Percentiles rank a stretch among this genome's conserved stretches.
Conservation (phyloP, 2,888 invertebrate species). For the Papilio gigon region DNA sequence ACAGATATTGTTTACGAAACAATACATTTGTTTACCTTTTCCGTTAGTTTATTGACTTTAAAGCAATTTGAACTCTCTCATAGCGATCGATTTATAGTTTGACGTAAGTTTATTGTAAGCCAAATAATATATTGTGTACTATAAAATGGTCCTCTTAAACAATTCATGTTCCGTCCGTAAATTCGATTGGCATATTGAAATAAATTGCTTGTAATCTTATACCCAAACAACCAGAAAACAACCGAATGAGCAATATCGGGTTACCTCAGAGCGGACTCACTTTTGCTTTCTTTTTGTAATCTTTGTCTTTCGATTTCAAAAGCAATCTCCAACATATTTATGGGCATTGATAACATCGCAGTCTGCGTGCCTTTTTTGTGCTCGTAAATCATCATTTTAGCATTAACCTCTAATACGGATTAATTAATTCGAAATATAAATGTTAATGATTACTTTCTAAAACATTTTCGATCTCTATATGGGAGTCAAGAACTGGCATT, state of each 20-base stretch:
- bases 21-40: constrained; percentile 10
- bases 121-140: constrained; percentile 61
- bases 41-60: constrained; percentile 25
- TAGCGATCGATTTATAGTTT: constrained; percentile 23
- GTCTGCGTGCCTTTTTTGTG: constrained; percentile 41
- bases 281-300: constrained; percentile 66
- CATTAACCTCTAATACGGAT: constrained; percentile 47
- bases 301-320: constrained; percentile 55
- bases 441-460: constrained; percentile 56
- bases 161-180: constrained; percentile 67
- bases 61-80: constrained; percentile 21
- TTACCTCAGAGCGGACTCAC: constrained; percentile 71
- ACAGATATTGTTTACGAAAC: constrained; percentile 6
- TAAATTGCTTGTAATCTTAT: constrained; percentile 82
- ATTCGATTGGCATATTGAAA: constrained; percentile 79
- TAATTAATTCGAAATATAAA: constrained; percentile 60
- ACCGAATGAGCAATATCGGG: constrained; percentile 79
- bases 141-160: constrained; percentile 66
- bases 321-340: constrained; percentile 63
- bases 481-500: constrained; percentile 72
- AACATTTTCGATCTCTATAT: constrained; percentile 63
- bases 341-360: constrained; percentile 49
- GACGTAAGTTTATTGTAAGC: constrained; percentile 48
- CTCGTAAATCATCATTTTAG: constrained; percentile 46
- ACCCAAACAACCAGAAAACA: constrained; percentile 80